Evolutionary conservation across 1,140 invertebrate genomes (phyloP).

Genomic region (Drosophila nikananu): DNA sequence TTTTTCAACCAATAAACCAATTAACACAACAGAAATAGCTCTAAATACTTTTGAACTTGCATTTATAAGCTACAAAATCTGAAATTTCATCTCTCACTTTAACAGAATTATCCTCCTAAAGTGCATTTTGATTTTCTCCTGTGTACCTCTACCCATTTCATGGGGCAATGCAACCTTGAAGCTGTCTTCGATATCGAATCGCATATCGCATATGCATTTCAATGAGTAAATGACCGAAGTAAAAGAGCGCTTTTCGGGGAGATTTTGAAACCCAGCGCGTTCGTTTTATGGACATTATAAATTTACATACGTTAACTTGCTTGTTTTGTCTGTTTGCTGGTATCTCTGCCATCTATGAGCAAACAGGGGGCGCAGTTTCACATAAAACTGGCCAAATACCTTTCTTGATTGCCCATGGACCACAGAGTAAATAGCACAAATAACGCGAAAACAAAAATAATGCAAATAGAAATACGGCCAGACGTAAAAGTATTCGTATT

Average conservation of each 20-base stretch:
- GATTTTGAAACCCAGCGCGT: conserved; percentile 64
- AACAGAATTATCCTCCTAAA: background rate
- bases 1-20: background rate
- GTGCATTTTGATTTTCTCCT: background rate
- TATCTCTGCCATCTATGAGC: conserved; percentile 46
- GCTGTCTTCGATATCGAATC: conserved; percentile 57
- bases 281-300: conserved; percentile 68
- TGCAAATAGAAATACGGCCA: conserved; percentile 45
- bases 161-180: conserved; percentile 70
- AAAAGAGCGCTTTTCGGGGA: conserved; percentile 38
- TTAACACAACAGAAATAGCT: no score
- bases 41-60: background rate
- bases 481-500: conserved; percentile 32
- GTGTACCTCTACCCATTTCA: conserved; percentile 24
- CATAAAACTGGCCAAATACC: conserved; percentile 70
- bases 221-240: conserved; percentile 50
- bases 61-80: background rate
- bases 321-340: conserved; percentile 18
- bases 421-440: conserved; percentile 70
- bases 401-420: conserved; percentile 65
- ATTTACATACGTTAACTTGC: conserved; percentile 61
- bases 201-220: conserved; percentile 62
- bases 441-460: conserved; percentile 50
- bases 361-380: conserved; percentile 55
- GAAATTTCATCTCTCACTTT: background rate